Percentiles rank a stretch among this genome's conserved stretches.
These are phyloP conservation scores for Onchidella celtica DNA, from an alignment of 2,888 invertebrate species.

Conservation along the genomic window DNA sequence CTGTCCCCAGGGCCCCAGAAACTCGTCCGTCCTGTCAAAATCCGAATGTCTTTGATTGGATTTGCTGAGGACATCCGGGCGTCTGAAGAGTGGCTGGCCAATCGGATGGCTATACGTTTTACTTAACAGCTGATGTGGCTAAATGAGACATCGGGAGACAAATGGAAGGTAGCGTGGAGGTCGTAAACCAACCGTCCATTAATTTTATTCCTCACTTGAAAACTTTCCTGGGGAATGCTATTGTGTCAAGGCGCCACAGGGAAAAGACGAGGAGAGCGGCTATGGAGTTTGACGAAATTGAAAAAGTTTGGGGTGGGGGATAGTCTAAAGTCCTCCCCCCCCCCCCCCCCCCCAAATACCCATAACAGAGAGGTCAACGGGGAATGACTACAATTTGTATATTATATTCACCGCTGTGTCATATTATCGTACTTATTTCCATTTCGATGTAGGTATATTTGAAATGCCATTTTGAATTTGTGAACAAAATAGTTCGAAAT, in stretches of 20 bases:
- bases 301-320: too few relatives aligned
- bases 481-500: too few relatives aligned
- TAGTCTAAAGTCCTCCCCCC: too few relatives aligned
- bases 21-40: constrained; percentile 24
- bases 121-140: constrained; percentile 25
- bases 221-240: not conserved
- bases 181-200: too few relatives aligned
- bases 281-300: too few relatives aligned
- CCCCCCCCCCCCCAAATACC: not conserved
- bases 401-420: not conserved
- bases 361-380: not conserved
- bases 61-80: constrained; percentile 16
- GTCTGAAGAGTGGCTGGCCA: constrained; percentile 16
- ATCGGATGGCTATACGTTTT: constrained; percentile 30
- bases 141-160: constrained; percentile 13
- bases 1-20: not conserved
- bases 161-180: not conserved
- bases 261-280: too few relatives aligned
- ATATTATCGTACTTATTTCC: not conserved
- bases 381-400: not conserved
- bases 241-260: too few relatives aligned
- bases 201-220: not conserved
- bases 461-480: too few relatives aligned
- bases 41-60: constrained; percentile 33
- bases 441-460: too few relatives aligned